phyloP scores from a whole-genome alignment of 2,113 vertebrate genomes.

The Australoheros scitulus region DNA sequence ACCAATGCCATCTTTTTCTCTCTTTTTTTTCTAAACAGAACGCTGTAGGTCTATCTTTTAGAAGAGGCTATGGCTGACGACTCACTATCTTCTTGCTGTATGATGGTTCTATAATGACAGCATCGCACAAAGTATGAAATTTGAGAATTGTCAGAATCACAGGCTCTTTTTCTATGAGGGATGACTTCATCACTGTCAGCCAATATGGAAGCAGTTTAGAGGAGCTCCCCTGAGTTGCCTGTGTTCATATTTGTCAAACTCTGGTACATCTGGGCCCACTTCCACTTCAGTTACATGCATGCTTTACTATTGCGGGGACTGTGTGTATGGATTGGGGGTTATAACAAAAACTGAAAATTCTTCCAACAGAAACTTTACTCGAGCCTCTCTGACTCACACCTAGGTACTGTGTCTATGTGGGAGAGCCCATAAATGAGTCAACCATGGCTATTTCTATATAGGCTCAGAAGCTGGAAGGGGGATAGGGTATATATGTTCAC shows the following conservation, averaged over 20 bases:
- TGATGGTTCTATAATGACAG: conserved; percentile 55
- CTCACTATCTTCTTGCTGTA: conserved; percentile 25
- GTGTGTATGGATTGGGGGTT: conserved; percentile 40
- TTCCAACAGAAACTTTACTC: conserved; percentile 47
- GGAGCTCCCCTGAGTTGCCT: conserved; percentile 67
- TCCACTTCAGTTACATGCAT: conserved; percentile 62
- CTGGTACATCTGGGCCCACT: conserved; percentile 64
- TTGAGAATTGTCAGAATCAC: conserved; percentile 49
- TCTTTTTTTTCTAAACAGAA: conserved; percentile 11
- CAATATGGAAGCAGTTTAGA: conserved; percentile 79
- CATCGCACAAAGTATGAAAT: conserved; percentile 58
- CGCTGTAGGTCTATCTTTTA: conserved; percentile 42
- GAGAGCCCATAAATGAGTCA: conserved; percentile 71
- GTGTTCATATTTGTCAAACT: conserved; percentile 70
- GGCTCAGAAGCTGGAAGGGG: conserved; percentile 38
- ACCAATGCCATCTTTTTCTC: background rate
- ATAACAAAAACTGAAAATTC: conserved; percentile 62
- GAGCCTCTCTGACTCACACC: conserved; percentile 63
- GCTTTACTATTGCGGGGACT: conserved; percentile 41
- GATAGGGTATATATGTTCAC: conserved; percentile 13
- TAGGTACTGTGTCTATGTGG: conserved; percentile 54
- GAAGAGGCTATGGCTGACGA: conserved; percentile 45
- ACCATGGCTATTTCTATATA: conserved; percentile 69
- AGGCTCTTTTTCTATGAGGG: conserved; percentile 29
- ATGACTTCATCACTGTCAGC: conserved; percentile 77